These are phyloP conservation scores for Sebastes baramenuke DNA, from an alignment of 2,797 vertebrate species.

Conservation along the genomic window DNA sequence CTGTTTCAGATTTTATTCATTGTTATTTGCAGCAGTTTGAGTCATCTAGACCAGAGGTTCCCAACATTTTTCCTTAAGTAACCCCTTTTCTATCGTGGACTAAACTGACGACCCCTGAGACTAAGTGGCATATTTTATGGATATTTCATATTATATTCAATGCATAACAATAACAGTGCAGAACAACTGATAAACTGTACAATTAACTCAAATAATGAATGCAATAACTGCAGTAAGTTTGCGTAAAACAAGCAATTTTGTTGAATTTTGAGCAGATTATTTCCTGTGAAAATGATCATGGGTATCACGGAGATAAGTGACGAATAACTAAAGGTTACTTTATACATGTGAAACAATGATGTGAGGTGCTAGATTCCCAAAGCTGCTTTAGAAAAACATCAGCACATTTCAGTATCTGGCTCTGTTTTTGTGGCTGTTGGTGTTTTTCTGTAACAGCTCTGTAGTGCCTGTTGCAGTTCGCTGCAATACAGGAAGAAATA, in stretches of 20 bases:
- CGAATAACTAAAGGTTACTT: background rate
- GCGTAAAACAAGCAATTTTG: no score
- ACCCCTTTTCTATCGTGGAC: no score
- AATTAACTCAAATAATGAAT: no score
- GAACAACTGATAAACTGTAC: no score
- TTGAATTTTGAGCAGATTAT: no score
- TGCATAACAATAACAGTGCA: no score
- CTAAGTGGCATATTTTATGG: no score
- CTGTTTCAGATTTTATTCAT: background rate
- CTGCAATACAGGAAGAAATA: background rate
- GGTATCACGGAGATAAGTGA: background rate
- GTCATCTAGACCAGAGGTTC: background rate
- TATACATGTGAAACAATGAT: background rate
- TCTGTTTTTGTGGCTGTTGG: conserved; percentile 11
- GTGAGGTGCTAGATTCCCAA: background rate
- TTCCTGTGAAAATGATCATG: background rate
- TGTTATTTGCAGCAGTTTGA: background rate
- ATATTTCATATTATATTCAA: no score
- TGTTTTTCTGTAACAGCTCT: conserved; percentile 5
- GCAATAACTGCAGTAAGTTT: no score
- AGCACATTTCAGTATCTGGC: background rate
- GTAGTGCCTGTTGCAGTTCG: background rate
- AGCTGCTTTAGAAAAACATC: background rate
- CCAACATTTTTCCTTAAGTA: no score
- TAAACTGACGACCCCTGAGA: no score